Conservation (phyloP, 2,888 invertebrate genomes). For the Iphiclides podalirius region DNA sequence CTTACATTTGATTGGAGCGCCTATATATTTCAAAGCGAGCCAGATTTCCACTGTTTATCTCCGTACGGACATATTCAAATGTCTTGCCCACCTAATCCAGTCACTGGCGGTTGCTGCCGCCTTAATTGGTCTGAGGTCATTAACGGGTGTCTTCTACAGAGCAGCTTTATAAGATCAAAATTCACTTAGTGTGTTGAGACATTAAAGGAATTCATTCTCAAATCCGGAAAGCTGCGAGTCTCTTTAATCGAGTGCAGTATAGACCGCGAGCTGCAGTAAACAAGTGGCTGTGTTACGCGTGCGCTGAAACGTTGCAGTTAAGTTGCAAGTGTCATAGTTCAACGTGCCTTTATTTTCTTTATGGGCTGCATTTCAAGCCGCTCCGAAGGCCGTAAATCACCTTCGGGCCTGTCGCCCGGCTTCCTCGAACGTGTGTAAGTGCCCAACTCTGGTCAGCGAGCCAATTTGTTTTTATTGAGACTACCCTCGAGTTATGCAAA, state of each 20-base stretch:
- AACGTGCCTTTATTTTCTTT: slow-evolving; percentile 27
- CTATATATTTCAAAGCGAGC: slow-evolving; percentile 27
- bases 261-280: too few species aligned
- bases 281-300: not conserved
- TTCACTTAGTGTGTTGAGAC: not conserved
- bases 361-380: slow-evolving; percentile 27
- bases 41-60: slow-evolving; percentile 19
- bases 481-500: slow-evolving; percentile 77
- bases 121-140: slow-evolving; percentile 9
- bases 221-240: too few species aligned
- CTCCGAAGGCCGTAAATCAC: slow-evolving; percentile 65
- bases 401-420: slow-evolving; percentile 63
- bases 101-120: not conserved
- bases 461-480: slow-evolving; percentile 80
- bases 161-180: not conserved
- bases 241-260: too few species aligned
- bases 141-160: slow-evolving; percentile 8
- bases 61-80: slow-evolving; percentile 3
- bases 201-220: too few species aligned
- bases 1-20: slow-evolving; percentile 36
- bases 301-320: slow-evolving; percentile 16
- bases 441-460: slow-evolving; percentile 66
- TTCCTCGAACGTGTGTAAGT: slow-evolving; percentile 76
- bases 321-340: slow-evolving; percentile 25
- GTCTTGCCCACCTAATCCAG: slow-evolving; percentile 9